Percentiles rank a stretch among this genome's conserved stretches.
phyloP scores from a whole-genome alignment of 1,140 invertebrate species.

The Epicauta chinensis region DNA sequence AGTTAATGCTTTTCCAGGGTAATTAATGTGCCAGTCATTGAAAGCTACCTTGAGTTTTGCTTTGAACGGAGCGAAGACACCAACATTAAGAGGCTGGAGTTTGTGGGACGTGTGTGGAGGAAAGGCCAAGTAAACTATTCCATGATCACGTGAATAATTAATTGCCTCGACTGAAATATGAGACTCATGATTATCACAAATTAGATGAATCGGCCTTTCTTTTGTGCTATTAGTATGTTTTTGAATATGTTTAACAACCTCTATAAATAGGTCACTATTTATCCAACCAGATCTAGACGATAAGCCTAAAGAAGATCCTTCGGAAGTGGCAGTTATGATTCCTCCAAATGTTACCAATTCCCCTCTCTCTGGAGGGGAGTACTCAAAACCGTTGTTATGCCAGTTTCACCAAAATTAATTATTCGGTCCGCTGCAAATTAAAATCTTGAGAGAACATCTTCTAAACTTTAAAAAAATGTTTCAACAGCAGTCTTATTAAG shows the following conservation, averaged over 20 bases:
- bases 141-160: slow-evolving; percentile 31
- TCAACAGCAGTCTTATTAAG: slow-evolving; percentile 2
- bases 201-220: slow-evolving; percentile 10
- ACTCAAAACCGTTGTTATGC: background rate
- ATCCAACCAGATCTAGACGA: slow-evolving; percentile 21
- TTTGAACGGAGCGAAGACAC: slow-evolving; percentile 37
- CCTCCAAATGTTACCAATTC: slow-evolving; percentile 4
- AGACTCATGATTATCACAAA: slow-evolving; percentile 19
- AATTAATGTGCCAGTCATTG: slow-evolving; percentile 30
- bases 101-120: too few relatives aligned
- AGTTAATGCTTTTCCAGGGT: slow-evolving; percentile 34
- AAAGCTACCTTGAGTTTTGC: slow-evolving; percentile 40
- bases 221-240: slow-evolving; percentile 5
- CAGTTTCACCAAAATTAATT: slow-evolving; percentile 7
- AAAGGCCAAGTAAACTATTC: slow-evolving; percentile 36
- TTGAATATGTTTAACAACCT: slow-evolving; percentile 19
- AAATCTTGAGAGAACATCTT: background rate
- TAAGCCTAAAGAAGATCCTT: background rate
- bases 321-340: slow-evolving; percentile 1
- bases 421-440: slow-evolving; percentile 1
- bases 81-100: slow-evolving; percentile 42
- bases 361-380: slow-evolving; percentile 8
- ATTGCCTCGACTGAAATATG: slow-evolving; percentile 28
- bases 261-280: slow-evolving; percentile 8
- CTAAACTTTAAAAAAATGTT: background rate